Evolutionary conservation across 1,140 invertebrate genomes (phyloP), one percentile per base, ranked within the genome.

Genomic region (Drosophila tsacasi): DNA sequence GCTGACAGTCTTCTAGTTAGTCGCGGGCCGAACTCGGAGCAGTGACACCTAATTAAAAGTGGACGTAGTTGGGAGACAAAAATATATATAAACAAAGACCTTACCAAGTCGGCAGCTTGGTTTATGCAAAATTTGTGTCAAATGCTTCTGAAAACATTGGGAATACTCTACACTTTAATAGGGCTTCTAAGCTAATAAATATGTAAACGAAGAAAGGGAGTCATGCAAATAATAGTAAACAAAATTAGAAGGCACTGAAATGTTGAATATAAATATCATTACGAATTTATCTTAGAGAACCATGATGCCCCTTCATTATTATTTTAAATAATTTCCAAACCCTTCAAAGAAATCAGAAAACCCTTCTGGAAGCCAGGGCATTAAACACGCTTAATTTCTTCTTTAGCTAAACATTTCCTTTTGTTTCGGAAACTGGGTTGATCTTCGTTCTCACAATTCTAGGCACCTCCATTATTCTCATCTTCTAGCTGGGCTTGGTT

Each of bases 371-470:
- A 40, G n/a, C 40, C 42, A 82, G 79, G 46, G 65, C 52, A 71
- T 75, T 42, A 8, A 35, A n/a, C 25, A 35, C 39, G 39, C 52
- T 65, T 19, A 37, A 39, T 42, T 49, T 39, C 10, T 37, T 12
- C 8, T 25, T 30, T 10, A 15, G 40, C 35, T 71, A 21, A 61
- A 50, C 42, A 58, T 76, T 72, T 67, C 49, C 54, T 80, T 72
- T 73, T 80, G 67, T 77, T 63, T 71, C 54, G 35, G 47, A 81
- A 80, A 73, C 60, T 79, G 54, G 76, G 75, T 77, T 83, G 63
- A 55, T 69, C 49, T 69, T 69, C 37, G 74, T 86, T 83, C 76
- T 83, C 80, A 87, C 71, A 73, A 44, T 69, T 83, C 67, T 83
- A 50, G 62, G 60, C n/a, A 42, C 47, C 32, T 64, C 46, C 19